A percentile compares a stretch with the other conserved stretches of the same genome.
Conservation (phyloP, 2,113 vertebrate genomes). For the Mus musculus region DNA sequence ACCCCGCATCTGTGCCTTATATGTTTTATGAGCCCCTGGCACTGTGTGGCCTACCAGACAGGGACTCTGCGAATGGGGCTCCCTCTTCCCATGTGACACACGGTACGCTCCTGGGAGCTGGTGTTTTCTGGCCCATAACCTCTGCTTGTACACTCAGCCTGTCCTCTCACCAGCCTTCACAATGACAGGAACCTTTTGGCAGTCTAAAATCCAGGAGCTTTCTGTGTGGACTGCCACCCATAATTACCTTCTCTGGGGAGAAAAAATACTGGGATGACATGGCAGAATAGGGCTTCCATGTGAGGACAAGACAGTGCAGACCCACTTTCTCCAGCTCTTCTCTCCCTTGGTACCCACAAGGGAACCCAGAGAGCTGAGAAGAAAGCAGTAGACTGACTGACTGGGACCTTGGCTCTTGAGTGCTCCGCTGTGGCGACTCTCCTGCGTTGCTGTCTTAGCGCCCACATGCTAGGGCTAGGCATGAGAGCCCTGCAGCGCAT, state of each 20-base stretch:
- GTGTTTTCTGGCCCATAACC: too few species aligned
- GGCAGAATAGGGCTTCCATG: neutral
- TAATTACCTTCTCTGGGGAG: neutral
- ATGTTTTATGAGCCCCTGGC: neutral
- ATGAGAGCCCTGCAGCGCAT: too few species aligned
- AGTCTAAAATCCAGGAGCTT: neutral
- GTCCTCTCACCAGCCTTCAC: neutral
- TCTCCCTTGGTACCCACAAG: neutral
- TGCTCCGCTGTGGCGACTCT: too few species aligned
- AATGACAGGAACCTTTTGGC: neutral
- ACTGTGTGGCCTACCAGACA: neutral
- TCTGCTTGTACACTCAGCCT: neutral
- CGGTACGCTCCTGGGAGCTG: neutral
- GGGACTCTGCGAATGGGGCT: neutral
- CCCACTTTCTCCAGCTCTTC: neutral
- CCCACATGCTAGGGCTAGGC: neutral
- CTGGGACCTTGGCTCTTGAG: neutral
- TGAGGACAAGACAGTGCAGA: neutral
- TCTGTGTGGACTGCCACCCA: neutral
- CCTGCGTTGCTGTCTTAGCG: too few species aligned
- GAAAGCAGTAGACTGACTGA: neutral
- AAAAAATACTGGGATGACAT: neutral
- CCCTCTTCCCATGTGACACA: neutral
- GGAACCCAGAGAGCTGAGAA: neutral
- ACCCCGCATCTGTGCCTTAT: neutral